Evolutionary conservation across 1,140 invertebrate species (phyloP).

Genomic region (Drosophila jambulina): DNA sequence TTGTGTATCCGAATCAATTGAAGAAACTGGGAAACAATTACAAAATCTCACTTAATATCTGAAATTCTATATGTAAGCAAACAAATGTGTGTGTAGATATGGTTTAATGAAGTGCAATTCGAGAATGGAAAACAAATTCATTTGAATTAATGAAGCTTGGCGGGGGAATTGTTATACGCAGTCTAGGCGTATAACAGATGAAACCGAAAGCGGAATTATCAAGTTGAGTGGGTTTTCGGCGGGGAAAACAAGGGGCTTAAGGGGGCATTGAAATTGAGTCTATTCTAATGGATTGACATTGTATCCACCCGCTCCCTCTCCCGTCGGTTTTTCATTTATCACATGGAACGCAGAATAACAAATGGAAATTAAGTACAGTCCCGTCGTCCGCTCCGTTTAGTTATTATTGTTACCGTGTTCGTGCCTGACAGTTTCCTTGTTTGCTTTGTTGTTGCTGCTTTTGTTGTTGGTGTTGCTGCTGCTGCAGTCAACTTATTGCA

Average conservation of each 20-base stretch:
- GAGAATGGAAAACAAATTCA: conserved; percentile 55
- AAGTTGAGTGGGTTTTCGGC: conserved; percentile 38
- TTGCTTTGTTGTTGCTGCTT: conserved; percentile 39
- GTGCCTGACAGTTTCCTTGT: conserved; percentile 75
- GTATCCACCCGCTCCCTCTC: background rate
- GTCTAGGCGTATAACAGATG: conserved; percentile 55
- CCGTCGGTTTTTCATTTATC: conserved; percentile 31
- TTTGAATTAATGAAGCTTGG: conserved; percentile 60
- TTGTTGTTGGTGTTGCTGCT: conserved; percentile 17
- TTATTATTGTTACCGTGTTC: conserved; percentile 27
- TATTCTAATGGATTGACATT: conserved; percentile 59
- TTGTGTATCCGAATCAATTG: conserved; percentile 53
- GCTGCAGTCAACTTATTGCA: conserved; percentile 57
- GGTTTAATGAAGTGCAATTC: conserved; percentile 26
- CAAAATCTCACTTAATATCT: conserved; percentile 50
- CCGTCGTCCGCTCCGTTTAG: conserved; percentile 26
- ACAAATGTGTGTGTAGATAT: background rate
- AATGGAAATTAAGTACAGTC: conserved; percentile 70
- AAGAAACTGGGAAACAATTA: conserved; percentile 52
- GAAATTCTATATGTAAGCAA: conserved; percentile 10
- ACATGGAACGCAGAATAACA: conserved; percentile 33
- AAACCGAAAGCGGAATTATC: conserved; percentile 73
- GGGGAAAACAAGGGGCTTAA: background rate
- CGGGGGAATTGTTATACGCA: conserved; percentile 43
- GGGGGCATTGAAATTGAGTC: conserved; percentile 10